Evolutionary conservation across 1,140 invertebrate species (phyloP).

Genomic region (Frieseomelitta varia): DNA sequence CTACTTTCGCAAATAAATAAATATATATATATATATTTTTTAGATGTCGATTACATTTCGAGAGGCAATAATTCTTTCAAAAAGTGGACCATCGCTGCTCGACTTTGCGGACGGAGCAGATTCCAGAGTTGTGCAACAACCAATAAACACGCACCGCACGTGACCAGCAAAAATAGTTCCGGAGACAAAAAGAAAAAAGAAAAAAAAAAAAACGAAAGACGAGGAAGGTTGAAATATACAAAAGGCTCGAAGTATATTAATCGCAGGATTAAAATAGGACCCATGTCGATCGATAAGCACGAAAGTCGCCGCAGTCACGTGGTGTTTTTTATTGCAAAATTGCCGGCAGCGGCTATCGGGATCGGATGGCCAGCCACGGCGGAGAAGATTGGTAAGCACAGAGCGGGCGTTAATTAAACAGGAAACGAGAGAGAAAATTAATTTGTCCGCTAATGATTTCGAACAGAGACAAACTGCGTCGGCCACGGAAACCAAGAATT

Average conservation of each 20-base stretch:
- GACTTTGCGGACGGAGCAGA: too few species aligned
- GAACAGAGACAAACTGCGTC: background rate
- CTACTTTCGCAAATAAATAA: too few species aligned
- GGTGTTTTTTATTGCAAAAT: background rate
- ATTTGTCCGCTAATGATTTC: background rate
- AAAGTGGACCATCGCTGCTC: too few species aligned
- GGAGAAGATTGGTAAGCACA: too few species aligned
- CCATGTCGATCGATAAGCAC: background rate
- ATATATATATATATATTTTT: too few species aligned
- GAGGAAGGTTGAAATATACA: background rate
- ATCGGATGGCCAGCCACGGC: too few species aligned
- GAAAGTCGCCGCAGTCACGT: background rate
- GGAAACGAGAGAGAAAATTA: background rate
- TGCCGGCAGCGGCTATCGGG: background rate
- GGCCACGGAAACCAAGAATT: background rate
- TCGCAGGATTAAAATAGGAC: background rate
- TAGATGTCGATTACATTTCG: too few species aligned
- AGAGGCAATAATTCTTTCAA: too few species aligned
- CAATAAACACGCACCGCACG: background rate
- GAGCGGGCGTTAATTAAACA: background rate
- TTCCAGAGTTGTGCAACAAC: background rate
- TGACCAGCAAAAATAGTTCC: background rate
- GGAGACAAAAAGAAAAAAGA: background rate
- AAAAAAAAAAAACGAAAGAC: too few species aligned
- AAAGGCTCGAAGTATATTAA: background rate